These are phyloP conservation scores for Philopotamus ludificatus DNA, from an alignment of 1,140 invertebrate species.

Conservation along the genomic window DNA sequence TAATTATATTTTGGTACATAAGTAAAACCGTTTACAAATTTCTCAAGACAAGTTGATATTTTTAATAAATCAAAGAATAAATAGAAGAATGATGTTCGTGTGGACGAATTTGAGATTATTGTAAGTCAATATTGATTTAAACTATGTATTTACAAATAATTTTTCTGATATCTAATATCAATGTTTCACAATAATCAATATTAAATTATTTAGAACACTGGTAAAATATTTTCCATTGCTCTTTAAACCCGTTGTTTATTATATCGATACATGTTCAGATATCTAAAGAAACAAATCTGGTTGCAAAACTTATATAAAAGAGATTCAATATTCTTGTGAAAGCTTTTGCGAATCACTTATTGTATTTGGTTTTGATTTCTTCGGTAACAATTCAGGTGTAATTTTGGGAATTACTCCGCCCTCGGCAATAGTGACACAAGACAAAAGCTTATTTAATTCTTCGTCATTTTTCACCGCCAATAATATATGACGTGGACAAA, in stretches of 20 bases:
- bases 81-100: no score
- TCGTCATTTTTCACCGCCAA: constrained; percentile 75
- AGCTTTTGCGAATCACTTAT: background rate
- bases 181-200: no score
- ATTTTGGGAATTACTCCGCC: constrained; percentile 76
- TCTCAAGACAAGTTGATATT: no score
- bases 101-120: no score
- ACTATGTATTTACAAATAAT: no score
- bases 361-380: constrained; percentile 57
- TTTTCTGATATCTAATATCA: no score
- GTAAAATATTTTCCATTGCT: no score
- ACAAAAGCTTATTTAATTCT: constrained; percentile 70
- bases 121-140: no score
- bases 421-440: constrained; percentile 73
- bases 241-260: background rate
- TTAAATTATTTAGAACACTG: no score
- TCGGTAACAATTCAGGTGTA: constrained; percentile 62
- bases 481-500: constrained; percentile 71
- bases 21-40: no score
- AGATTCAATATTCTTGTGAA: constrained; percentile 17
- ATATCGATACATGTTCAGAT: background rate
- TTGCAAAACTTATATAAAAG: background rate
- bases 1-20: no score
- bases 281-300: background rate
- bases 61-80: no score